Percentiles rank a stretch among this genome's conserved stretches.
Evolutionary conservation across 2,888 invertebrate species (phyloP).

Genomic region (Pinctada fucata): DNA sequence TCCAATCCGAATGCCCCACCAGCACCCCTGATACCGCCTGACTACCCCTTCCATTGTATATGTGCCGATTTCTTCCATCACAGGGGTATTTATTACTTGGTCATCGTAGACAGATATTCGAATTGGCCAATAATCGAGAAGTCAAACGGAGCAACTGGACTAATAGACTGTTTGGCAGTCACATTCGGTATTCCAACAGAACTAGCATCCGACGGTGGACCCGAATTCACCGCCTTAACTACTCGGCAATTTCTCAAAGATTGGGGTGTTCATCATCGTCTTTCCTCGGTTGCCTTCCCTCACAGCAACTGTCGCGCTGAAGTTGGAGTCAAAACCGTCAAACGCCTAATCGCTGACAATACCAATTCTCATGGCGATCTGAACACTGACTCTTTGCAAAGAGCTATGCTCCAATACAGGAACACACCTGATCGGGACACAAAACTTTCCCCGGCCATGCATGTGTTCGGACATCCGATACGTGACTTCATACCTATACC

Average conservation of each 20-base stretch:
- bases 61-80: conserved; percentile 5
- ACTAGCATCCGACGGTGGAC: conserved; percentile 49
- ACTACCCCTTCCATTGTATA: too few relatives aligned
- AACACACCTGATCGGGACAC: conserved; percentile 52
- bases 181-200: conserved; percentile 54
- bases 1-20: too few relatives aligned
- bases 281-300: conserved; percentile 60
- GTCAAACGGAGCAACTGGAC: conserved; percentile 8
- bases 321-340: conserved; percentile 58
- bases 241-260: conserved; percentile 50
- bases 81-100: conserved; percentile 41
- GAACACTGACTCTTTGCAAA: conserved; percentile 52
- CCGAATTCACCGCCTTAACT: conserved; percentile 40
- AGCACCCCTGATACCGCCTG: too few relatives aligned
- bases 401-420: conserved; percentile 31
- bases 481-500: conserved; percentile 52
- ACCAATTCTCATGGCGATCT: conserved; percentile 51
- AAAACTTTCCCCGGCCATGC: conserved; percentile 54
- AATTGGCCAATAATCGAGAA: too few relatives aligned
- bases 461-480: conserved; percentile 51
- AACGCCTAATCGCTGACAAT: conserved; percentile 59
- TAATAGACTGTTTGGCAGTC: conserved; percentile 37
- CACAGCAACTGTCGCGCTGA: conserved; percentile 59
- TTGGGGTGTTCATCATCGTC: conserved; percentile 59
- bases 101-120: background rate